Percentiles rank a stretch among this genome's conserved stretches.
These are phyloP conservation scores for Proterorhinus semilunaris DNA, from an alignment of 2,113 vertebrate genomes.

Conservation along the genomic window DNA sequence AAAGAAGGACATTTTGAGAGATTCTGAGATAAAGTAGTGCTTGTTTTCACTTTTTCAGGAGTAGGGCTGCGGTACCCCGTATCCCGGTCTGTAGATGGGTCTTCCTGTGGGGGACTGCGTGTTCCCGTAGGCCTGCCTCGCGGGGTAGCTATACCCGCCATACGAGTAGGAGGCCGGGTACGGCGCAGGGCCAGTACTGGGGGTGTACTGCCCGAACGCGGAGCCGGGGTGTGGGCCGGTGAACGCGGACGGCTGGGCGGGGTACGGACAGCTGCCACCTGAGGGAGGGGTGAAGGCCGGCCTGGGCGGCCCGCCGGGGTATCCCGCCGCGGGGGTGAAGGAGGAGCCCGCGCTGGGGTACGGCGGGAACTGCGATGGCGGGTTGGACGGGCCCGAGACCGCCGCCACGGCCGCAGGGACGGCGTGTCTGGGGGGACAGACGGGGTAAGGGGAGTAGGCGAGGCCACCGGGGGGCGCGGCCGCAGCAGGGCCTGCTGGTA, in stretches of 20 bases:
- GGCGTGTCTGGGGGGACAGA: constrained; percentile 37
- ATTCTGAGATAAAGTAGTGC: constrained; percentile 16
- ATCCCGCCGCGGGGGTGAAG: constrained; percentile 58
- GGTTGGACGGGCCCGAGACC: constrained; percentile 46
- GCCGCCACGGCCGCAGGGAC: constrained; percentile 43
- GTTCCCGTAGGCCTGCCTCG: constrained; percentile 56
- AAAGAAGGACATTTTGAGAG: neutral
- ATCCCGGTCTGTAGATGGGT: constrained; percentile 74
- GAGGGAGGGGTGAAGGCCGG: constrained; percentile 61
- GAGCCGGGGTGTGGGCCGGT: constrained; percentile 66
- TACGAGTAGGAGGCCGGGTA: constrained; percentile 73
- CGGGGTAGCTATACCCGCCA: constrained; percentile 71
- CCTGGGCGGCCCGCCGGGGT: constrained; percentile 30
- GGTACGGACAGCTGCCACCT: constrained; percentile 69
- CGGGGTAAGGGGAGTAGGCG: constrained; percentile 62
- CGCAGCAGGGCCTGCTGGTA: constrained; percentile 62
- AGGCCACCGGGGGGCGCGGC: constrained; percentile 58
- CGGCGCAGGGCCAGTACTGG: constrained; percentile 42
- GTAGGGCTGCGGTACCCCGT: constrained; percentile 76
- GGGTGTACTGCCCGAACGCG: constrained; percentile 74
- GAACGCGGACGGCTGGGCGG: constrained; percentile 66
- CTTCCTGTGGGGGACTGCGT: constrained; percentile 72
- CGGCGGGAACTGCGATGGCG: constrained; percentile 61
- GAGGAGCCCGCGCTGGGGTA: constrained; percentile 65
- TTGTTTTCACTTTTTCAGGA: constrained; percentile 63